A percentile compares a stretch with the other conserved stretches of the same genome.
Conservation (phyloP, 2,888 invertebrate genomes). For the Dermolepida albohirtum region DNA sequence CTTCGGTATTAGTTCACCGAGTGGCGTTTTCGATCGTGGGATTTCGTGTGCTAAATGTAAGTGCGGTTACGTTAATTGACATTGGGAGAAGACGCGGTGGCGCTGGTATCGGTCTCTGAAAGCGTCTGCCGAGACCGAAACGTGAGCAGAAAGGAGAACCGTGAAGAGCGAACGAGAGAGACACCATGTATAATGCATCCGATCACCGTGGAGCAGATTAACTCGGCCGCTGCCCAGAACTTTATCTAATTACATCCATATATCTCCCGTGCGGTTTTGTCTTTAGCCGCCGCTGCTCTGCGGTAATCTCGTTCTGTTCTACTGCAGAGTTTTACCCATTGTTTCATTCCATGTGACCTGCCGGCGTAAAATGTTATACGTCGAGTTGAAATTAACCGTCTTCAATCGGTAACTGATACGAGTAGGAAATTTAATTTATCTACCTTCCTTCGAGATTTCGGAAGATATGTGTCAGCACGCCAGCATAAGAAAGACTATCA, state of each 20-base stretch:
- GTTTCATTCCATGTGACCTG: conserved; percentile 43
- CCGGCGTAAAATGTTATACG: conserved; percentile 45
- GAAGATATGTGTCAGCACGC: too few relatives aligned
- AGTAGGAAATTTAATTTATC: conserved; percentile 9
- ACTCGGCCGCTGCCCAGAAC: conserved; percentile 63
- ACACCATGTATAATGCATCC: conserved; percentile 45
- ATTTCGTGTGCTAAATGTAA: conserved; percentile 27
- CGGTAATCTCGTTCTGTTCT: conserved; percentile 42
- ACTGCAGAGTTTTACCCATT: conserved; percentile 45
- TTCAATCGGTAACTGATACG: conserved; percentile 9
- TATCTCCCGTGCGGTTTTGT: conserved; percentile 59
- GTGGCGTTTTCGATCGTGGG: too few relatives aligned
- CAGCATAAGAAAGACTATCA: too few relatives aligned
- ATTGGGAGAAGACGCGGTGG: conserved; percentile 46
- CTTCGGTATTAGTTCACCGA: too few relatives aligned
- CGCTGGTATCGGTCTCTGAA: conserved; percentile 42
- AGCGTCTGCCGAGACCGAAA: conserved; percentile 10
- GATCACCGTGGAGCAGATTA: conserved; percentile 57
- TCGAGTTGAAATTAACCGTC: conserved; percentile 45
- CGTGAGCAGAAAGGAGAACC: conserved; percentile 51
- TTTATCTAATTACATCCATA: conserved; percentile 64
- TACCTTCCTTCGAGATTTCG: background rate
- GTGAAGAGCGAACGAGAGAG: background rate
- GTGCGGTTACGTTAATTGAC: conserved; percentile 48
- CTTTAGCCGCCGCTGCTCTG: conserved; percentile 49